These are phyloP conservation scores for Drymonia ruficornis DNA, from an alignment of 2,888 invertebrate genomes.

Conservation along the genomic window DNA sequence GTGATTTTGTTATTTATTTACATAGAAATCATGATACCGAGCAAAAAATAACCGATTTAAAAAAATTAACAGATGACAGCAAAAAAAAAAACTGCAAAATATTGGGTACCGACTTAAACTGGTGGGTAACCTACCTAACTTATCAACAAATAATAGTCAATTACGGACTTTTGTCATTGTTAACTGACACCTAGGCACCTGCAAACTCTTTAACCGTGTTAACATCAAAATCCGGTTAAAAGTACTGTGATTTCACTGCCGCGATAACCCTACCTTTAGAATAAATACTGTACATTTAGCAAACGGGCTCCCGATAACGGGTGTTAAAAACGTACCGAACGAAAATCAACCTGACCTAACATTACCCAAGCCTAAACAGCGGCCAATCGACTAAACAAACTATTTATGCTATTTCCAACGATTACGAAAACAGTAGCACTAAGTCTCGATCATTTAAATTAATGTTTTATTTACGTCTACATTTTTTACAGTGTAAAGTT, in stretches of 20 bases:
- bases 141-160: too few relatives aligned
- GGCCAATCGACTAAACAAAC: constrained; percentile 36
- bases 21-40: too few relatives aligned
- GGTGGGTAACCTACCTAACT: too few relatives aligned
- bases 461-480: constrained; percentile 46
- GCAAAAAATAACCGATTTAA: too few relatives aligned
- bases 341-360: constrained; percentile 27
- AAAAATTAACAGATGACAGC: too few relatives aligned
- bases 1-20: too few relatives aligned
- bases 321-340: constrained; percentile 10
- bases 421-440: constrained; percentile 32
- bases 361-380: constrained; percentile 29
- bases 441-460: constrained; percentile 44
- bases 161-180: too few relatives aligned
- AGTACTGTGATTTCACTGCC: neutral
- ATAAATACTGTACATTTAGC: constrained; percentile 5
- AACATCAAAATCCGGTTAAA: neutral
- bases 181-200: too few relatives aligned
- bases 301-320: neutral
- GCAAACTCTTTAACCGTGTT: too few relatives aligned
- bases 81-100: too few relatives aligned
- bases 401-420: constrained; percentile 42
- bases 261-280: constrained; percentile 4
- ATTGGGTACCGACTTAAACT: too few relatives aligned
- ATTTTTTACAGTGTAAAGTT: constrained; percentile 36